Conservation (phyloP, 2,797 vertebrate species). For the Acanthurus leucopareius region DNA sequence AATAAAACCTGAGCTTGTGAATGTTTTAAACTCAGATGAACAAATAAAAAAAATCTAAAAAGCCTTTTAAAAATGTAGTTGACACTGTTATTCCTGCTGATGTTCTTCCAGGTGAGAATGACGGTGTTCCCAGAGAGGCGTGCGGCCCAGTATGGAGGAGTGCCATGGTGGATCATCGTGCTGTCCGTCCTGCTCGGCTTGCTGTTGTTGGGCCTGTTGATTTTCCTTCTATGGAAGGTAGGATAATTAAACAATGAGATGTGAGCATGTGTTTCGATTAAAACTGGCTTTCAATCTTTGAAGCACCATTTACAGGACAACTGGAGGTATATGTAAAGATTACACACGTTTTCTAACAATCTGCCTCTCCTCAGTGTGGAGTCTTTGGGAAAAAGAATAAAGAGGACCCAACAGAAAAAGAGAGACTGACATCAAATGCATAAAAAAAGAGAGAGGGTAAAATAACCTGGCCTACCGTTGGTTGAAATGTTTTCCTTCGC, state of each 20-base stretch:
- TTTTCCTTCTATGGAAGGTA: slow-evolving; percentile 98
- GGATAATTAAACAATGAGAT: slow-evolving; percentile 43
- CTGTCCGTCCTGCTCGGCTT: slow-evolving; percentile 93
- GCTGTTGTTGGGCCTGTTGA: slow-evolving; percentile 91
- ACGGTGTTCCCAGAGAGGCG: slow-evolving; percentile 93
- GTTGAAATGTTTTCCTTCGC: slow-evolving; percentile 51
- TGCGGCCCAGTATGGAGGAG: slow-evolving; percentile 85
- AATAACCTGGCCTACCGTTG: slow-evolving; percentile 53
- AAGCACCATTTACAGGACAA: slow-evolving; percentile 20
- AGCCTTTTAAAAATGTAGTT: neutral
- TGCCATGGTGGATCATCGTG: slow-evolving; percentile 95
- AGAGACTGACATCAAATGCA: slow-evolving; percentile 96
- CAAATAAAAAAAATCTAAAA: neutral
- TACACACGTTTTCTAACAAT: slow-evolving; percentile 83
- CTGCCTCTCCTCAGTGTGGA: slow-evolving; percentile 97
- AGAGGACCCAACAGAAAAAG: slow-evolving; percentile 96
- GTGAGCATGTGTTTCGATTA: too few relatives aligned
- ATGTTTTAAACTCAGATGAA: neutral
- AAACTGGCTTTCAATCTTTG: neutral
- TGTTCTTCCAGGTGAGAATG: slow-evolving; percentile 86
- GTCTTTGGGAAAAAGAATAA: slow-evolving; percentile 97
- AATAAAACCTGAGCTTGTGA: neutral
- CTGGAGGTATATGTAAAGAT: slow-evolving; percentile 20
- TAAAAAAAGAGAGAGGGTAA: slow-evolving; percentile 87
- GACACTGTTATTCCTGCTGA: neutral